Base-by-base conservation (phyloP, 2,113 vertebrate genomes). In the Brachypteracias leptosomus region DNA sequence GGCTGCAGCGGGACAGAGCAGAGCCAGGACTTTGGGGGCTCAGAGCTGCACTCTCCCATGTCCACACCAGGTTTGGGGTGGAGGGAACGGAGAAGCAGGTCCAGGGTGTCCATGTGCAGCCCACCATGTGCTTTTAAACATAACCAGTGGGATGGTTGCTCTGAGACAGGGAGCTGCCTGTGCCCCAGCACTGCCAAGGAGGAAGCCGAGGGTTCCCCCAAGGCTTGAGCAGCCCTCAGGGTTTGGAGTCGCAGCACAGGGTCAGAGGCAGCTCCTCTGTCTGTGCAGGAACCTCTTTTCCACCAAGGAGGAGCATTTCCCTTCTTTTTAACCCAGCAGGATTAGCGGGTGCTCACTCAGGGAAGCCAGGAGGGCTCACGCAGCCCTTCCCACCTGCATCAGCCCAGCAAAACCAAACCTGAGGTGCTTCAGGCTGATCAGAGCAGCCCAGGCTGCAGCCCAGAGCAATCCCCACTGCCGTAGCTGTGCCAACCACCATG, bases 101-200 rank as follows among this genome's bases (percentile, higher is more conserved):
- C 66, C 73, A 91, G 66, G 28, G 93, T 13, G 3, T 62, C 31
- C 49, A 38, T 16, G 20, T 35, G 28, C 52, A 74, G 70, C 72
- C 79, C 71, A 72, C 67, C 62, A 86, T 24, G 2, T 31, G 38
- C 52, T 88, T 59, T 71, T 96, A 83, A 94, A 97, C 74, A 93
- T 52, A 96, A 94, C 62, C 35, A 33, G 54, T 31, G 12, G 59
- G 89, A 93, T 83, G 89, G 74, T 94, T 51, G 82, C 85, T 55
- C 13, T 4, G 13, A 68, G 90, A 84, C 35, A 82, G 81, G 61
- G 84, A 87, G 49, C 44, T 94, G 82, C 80, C 46, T 33, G 40
- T 1, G 1, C 25, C 63, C 35, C 17, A 2, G 44, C 52, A 63
- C 16, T 3, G 2, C 22, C 2, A 7, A 72, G 38, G 40, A 89